A percentile compares a stretch with the other conserved stretches of the same genome.
Evolutionary conservation across 2,113 vertebrate species (phyloP).

Genomic region (Gopherus flavomarginatus): DNA sequence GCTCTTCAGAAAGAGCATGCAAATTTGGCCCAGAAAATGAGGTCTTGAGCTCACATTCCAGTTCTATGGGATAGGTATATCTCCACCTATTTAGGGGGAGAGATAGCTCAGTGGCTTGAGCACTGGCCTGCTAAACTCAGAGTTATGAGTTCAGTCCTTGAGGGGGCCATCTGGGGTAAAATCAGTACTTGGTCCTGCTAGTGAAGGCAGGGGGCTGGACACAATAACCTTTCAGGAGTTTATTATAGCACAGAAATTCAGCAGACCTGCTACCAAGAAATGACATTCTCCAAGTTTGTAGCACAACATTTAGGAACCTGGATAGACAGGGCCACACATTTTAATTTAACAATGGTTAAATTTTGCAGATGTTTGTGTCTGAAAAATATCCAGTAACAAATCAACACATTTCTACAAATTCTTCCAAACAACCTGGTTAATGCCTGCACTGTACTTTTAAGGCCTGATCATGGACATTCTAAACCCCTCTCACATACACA

Average conservation of each 20-base stretch:
- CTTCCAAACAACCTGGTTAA: not conserved
- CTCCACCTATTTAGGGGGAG: too few species aligned
- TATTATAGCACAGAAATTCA: conserved; percentile 11
- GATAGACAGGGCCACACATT: not conserved
- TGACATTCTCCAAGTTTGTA: not conserved
- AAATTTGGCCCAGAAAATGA: not conserved
- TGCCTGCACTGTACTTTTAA: not conserved
- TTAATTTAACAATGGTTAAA: conserved; percentile 29
- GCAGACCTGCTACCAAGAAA: not conserved
- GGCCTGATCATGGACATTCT: not conserved
- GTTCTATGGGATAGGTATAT: too few species aligned
- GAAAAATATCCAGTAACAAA: conserved; percentile 6
- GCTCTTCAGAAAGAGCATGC: rapidly evolving
- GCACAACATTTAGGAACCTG: conserved; percentile 1
- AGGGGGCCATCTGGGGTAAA: too few species aligned
- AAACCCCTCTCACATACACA: too few species aligned
- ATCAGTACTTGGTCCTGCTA: too few species aligned
- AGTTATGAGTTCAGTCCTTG: too few species aligned
- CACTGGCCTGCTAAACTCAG: too few species aligned
- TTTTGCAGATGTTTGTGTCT: conserved; percentile 25
- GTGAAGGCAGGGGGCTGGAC: too few species aligned
- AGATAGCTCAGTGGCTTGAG: too few species aligned
- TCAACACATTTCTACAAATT: not conserved
- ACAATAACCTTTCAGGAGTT: too few species aligned
- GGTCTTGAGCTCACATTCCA: not conserved